phyloP scores from a whole-genome alignment of 2,888 invertebrate species.

The Hypercompe scribonia region DNA sequence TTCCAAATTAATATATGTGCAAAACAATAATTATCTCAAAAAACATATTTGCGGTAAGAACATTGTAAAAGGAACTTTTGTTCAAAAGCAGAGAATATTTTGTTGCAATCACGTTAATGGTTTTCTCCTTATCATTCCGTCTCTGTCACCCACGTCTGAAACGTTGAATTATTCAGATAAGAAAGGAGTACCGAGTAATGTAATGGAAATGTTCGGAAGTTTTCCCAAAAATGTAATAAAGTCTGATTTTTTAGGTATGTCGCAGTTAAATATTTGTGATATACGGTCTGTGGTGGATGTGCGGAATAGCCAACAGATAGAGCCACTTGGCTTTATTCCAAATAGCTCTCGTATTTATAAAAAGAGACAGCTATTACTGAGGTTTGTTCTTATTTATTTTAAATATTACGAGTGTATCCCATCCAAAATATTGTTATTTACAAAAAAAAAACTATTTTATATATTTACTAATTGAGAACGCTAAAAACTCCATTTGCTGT shows the following conservation, averaged over 20 bases:
- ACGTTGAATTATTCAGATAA: conserved; percentile 70
- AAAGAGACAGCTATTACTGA: conserved; percentile 43
- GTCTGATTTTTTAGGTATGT: conserved; percentile 52
- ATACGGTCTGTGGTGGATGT: conserved; percentile 53
- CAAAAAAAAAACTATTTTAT: no score
- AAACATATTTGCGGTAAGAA: conserved; percentile 13
- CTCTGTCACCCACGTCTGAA: conserved; percentile 58
- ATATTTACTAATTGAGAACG: no score
- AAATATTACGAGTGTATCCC: no score
- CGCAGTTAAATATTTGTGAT: conserved; percentile 62
- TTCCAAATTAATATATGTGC: neutral
- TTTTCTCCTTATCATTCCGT: conserved; percentile 57
- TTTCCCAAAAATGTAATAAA: conserved; percentile 59
- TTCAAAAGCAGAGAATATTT: conserved; percentile 56
- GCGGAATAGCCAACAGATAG: conserved; percentile 56
- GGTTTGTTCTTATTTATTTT: neutral
- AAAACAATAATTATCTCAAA: conserved; percentile 6
- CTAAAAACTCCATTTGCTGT: no score
- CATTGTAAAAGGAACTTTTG: conserved; percentile 29
- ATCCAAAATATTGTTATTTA: no score
- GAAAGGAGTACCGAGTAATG: conserved; percentile 59
- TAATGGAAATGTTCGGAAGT: conserved; percentile 66
- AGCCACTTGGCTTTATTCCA: conserved; percentile 69
- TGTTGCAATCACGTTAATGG: conserved; percentile 67
- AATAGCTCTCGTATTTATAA: conserved; percentile 63